phyloP scores from a whole-genome alignment of 2,113 vertebrate species.

The Aphyosemion australe region DNA sequence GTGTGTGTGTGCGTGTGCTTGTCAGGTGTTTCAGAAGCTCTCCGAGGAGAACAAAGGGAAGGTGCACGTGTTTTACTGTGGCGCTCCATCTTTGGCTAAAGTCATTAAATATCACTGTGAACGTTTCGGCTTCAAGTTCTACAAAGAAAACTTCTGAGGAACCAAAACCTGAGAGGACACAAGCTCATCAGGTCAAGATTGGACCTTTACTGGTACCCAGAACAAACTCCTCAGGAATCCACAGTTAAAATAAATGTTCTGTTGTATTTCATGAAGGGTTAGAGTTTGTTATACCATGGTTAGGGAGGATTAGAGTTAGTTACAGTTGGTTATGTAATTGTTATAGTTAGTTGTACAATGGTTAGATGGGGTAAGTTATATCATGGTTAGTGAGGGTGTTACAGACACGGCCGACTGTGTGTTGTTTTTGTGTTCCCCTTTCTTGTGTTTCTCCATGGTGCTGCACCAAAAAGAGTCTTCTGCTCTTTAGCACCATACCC shows the following conservation, averaged over 20 bases:
- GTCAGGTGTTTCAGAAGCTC: conserved; percentile 86
- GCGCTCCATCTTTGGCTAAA: conserved; percentile 81
- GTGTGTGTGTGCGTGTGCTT: conserved; percentile 6
- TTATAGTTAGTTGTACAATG: not conserved
- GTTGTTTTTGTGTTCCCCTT: no score
- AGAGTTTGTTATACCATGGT: no score
- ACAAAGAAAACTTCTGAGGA: conserved; percentile 86
- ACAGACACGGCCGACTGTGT: no score
- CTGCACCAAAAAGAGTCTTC: no score
- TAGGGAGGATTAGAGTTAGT: no score
- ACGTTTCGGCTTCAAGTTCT: conserved; percentile 84
- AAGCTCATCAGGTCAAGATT: not conserved
- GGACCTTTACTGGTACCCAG: not conserved
- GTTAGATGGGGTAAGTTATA: not conserved
- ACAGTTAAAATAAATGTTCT: no score
- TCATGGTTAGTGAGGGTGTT: no score
- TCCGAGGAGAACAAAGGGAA: conserved; percentile 83
- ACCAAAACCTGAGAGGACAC: not conserved
- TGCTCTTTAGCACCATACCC: no score
- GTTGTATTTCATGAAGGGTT: no score
- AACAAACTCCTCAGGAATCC: no score
- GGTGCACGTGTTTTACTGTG: conserved; percentile 90
- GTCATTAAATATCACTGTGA: conserved; percentile 83
- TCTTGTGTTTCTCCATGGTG: no score
- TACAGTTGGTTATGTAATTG: not conserved